Evolutionary conservation across 2,113 vertebrate species (phyloP).

Genomic region (Ceyx cyanopectus): DNA sequence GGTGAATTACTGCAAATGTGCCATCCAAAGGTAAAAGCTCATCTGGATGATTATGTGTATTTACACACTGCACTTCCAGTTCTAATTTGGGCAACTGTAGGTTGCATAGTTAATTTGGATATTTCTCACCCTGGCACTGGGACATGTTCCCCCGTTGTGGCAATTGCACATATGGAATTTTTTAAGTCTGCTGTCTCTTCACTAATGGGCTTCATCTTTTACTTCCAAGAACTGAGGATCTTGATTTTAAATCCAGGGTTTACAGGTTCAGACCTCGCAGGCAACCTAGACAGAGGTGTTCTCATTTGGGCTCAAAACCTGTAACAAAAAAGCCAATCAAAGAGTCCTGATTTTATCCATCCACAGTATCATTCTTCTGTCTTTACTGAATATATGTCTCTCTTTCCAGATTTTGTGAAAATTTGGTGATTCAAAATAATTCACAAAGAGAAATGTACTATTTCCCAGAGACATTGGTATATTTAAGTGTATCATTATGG

Average conservation of each 20-base stretch:
- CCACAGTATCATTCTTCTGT: background rate
- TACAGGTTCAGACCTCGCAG: conserved; percentile 15
- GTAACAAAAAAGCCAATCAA: background rate
- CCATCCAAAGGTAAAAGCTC: conserved; percentile 10
- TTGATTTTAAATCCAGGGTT: conserved; percentile 45
- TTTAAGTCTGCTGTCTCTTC: conserved; percentile 8
- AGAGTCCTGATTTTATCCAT: background rate
- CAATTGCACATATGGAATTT: conserved; percentile 42
- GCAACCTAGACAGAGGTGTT: background rate
- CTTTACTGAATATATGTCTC: background rate
- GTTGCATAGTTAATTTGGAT: background rate
- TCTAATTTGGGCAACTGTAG: background rate
- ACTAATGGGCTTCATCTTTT: conserved; percentile 48
- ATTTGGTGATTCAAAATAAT: background rate
- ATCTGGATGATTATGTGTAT: background rate
- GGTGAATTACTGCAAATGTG: conserved; percentile 2
- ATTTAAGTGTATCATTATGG: conserved; percentile 3
- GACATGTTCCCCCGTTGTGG: background rate
- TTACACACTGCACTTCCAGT: background rate
- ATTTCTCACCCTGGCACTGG: conserved; percentile 19
- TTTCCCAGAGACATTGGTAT: background rate
- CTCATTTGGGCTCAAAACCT: background rate
- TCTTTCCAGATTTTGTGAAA: conserved; percentile 25
- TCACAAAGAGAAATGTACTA: background rate
- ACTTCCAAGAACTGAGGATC: conserved; percentile 7